Base-by-base conservation (phyloP, 1,140 invertebrate species). In the Ceratoteleas bidentatus region DNA sequence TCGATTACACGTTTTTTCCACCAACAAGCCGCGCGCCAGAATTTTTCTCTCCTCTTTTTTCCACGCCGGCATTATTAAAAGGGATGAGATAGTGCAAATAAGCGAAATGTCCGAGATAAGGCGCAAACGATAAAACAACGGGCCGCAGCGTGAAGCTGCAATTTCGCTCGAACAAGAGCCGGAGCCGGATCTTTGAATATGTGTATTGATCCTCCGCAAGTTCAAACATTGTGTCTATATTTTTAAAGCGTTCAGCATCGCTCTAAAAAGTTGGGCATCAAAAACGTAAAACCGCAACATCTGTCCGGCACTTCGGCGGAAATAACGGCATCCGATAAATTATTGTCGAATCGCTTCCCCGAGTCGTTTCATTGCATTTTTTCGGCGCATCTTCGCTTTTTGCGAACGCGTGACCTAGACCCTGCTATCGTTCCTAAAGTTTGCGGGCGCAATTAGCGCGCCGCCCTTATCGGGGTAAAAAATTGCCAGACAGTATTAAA, bases 141-240 rank as follows among this genome's bases (percentile, higher is more conserved):
- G 13, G 8, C 33, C 49, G 24, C 24, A 54, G 43, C 56, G 45
- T 69, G 38, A 58, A 8, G 49, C 45, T 52, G 66, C 58, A 58
- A 69, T 60, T 69, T 52, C 50, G 45, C 58, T 69, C 58, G 40
- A 69, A 69, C 52, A 66, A 54, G 66, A 58, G 43, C n/a, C 38
- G 43, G 54, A 54, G 54, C 58, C 43, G 10, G 24, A 47, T 16
- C 43, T 32, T 50, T 32, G 54, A 58, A 58, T 49, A 40, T 40
- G 36, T 68, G 52, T 68, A 68, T 68, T 68, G 65, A 68, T 68
- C 53, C 32, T 54, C 47, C 53, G 13, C 53, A 68, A 9, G 53
- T 24, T 45, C 47, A 36, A 10, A 7, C 24, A 5, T 40, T 38
- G 16, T 49, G 15, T 57, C 16, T 50, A 66, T 50, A 62, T 50